Percentiles rank a stretch among this genome's conserved stretches.
These are phyloP conservation scores for Lutraria rhynchaena DNA, from an alignment of 1,140 invertebrate genomes.

Conservation along the genomic window DNA sequence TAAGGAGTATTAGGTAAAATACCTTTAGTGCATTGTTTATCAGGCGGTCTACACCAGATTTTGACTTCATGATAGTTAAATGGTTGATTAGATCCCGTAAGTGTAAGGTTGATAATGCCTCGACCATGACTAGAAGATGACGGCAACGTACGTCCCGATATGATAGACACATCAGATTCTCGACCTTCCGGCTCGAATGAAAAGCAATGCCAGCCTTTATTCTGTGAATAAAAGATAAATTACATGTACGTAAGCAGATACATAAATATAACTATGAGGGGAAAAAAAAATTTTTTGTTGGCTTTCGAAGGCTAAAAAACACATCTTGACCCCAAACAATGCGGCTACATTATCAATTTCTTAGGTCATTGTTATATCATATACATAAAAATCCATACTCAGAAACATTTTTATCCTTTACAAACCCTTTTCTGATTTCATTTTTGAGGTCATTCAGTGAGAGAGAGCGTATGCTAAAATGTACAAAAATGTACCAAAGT, in stretches of 20 bases:
- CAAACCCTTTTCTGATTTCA: no score
- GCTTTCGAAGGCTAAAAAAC: no score
- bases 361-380: no score
- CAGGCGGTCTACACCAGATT: slow-evolving; percentile 51
- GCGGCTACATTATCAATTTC: no score
- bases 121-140: slow-evolving; percentile 20
- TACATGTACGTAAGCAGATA: no score
- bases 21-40: slow-evolving; percentile 57
- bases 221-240: slow-evolving; percentile 13
- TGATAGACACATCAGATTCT: slow-evolving; percentile 43
- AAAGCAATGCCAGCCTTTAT: slow-evolving; percentile 58
- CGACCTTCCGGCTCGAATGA: slow-evolving; percentile 45
- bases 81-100: slow-evolving; percentile 36
- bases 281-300: no score
- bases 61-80: slow-evolving; percentile 46
- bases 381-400: no score
- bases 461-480: no score
- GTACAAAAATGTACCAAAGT: no score
- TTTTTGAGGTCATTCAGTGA: no score
- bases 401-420: no score
- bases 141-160: slow-evolving; percentile 35
- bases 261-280: neutral
- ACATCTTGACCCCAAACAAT: no score
- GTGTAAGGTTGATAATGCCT: slow-evolving; percentile 42
- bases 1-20: neutral